These are phyloP conservation scores for Chaetura pelagica DNA, from an alignment of 2,113 vertebrate species.

Conservation along the genomic window DNA sequence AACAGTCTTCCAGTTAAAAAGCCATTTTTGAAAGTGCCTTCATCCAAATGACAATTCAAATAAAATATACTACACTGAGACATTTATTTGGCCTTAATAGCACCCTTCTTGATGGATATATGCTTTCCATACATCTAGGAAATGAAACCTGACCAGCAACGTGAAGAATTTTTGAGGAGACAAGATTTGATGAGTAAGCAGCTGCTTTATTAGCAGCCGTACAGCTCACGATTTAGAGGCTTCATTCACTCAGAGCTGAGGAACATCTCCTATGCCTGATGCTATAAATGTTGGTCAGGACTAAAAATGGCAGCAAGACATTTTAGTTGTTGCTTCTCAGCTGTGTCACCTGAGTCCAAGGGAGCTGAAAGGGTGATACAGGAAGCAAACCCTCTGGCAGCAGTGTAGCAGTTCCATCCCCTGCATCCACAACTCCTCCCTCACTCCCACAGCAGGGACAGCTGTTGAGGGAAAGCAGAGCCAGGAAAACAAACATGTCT, in stretches of 20 bases:
- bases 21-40: background rate
- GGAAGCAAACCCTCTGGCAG: background rate
- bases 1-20: slow-evolving; percentile 8
- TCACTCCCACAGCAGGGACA: rapidly evolving
- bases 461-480: background rate
- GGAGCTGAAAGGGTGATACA: background rate
- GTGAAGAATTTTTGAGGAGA: background rate
- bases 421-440: background rate
- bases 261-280: background rate
- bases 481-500: background rate
- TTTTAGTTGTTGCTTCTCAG: background rate
- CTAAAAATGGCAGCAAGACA: background rate
- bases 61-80: background rate
- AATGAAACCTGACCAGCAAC: background rate
- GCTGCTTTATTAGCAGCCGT: background rate
- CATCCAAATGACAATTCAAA: background rate
- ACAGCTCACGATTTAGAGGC: slow-evolving; percentile 23
- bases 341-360: rapidly evolving
- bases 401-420: background rate
- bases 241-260: background rate
- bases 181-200: background rate
- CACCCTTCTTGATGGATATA: background rate
- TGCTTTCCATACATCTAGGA: background rate
- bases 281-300: background rate
- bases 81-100: background rate